Evolutionary conservation across 2,113 vertebrate genomes (phyloP).

Genomic region (Nothobranchius furzeri): DNA sequence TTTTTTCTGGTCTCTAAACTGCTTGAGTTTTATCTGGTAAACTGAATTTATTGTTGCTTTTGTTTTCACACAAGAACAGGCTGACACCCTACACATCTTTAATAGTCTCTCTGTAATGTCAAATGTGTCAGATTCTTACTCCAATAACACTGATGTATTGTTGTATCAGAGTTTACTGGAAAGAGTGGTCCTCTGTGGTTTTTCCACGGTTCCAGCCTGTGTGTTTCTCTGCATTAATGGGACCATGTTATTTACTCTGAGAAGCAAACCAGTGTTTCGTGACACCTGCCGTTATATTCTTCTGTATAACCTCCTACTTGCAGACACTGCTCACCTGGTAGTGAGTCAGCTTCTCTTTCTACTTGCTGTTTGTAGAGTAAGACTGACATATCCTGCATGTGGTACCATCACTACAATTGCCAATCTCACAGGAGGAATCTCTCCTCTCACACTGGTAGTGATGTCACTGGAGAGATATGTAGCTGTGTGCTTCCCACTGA

Average conservation of each 20-base stretch:
- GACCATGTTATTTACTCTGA: constrained; percentile 35
- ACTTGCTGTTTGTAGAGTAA: neutral
- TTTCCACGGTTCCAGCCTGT: constrained; percentile 15
- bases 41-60: neutral
- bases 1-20: no score
- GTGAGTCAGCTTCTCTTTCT: constrained; percentile 39
- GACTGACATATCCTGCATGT: constrained; percentile 30
- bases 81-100: neutral
- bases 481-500: constrained; percentile 70
- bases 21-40: no score
- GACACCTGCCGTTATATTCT: constrained; percentile 58
- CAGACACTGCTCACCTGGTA: constrained; percentile 47
- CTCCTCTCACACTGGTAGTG: constrained; percentile 66
- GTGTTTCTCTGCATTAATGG: constrained; percentile 45
- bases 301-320: constrained; percentile 48
- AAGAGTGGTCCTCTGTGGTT: neutral
- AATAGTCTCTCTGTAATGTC: constrained; percentile 7
- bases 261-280: constrained; percentile 31
- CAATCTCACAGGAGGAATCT: constrained; percentile 15
- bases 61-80: neutral
- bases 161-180: neutral
- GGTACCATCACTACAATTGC: constrained; percentile 2
- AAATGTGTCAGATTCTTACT: neutral
- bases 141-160: neutral
- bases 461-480: constrained; percentile 74